Evolutionary conservation across 1,140 invertebrate species (phyloP), one percentile per base, ranked within the genome.

Genomic region (Cylas formicarius): DNA sequence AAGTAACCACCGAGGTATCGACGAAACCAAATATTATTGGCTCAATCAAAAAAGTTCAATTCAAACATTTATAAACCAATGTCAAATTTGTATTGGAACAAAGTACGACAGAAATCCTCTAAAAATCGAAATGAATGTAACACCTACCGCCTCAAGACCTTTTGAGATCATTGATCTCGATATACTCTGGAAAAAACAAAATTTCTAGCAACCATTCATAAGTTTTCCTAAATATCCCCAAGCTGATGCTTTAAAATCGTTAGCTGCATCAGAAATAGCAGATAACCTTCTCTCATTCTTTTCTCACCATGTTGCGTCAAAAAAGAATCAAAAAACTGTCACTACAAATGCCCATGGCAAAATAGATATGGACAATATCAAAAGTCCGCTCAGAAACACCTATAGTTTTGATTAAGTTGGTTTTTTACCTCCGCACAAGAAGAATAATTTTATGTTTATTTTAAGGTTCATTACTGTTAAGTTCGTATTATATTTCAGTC

Each of bases 221-320:
- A n/a, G n/a, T n/a, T n/a, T n/a, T n/a, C 44, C 40, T 4, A 54
- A 52, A 46, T 47, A 31, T 24, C 39, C 31, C 31, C 50, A 55
- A 40, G 53, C 53, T n/a, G 45, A 45, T 16, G 6, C 2, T 17
- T 14, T 42, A 2, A 32, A 24, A 4, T 8, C 13, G 11, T 27
- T 14, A 27, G 23, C 19, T 20, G 26, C 43, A 3, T 24, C 35
- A 2, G 29, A 48, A 21, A 45, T 46, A 5, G 18, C 4, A 26
- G 40, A 53, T 29, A 24, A 13, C 6, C 33, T 53, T 20, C 23
- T 52, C 14, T 34, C 21, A 35, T 54, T 31, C 17, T 56, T 54
- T 27, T 32, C 31, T 6, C 28, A 40, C 35, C 34, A 44, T 23
- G 18, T 1, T 44, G 36, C 21, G 21, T 44, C 11, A 35, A 44